phyloP scores from a whole-genome alignment of 2,113 vertebrate species.

The Terrapene triunguis region DNA sequence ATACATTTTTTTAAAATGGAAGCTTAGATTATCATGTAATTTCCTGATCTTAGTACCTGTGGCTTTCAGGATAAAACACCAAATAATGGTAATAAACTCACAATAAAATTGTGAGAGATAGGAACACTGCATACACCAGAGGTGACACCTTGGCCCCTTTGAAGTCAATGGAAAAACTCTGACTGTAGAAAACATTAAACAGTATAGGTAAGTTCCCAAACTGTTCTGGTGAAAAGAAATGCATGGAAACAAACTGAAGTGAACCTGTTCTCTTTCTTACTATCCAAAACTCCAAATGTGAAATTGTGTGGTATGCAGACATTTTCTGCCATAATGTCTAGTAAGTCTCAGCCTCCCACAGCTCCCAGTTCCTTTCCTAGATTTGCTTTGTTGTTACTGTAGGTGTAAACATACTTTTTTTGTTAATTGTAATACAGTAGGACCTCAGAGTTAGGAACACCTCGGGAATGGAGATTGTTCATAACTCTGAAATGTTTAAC shows the following conservation, averaged over 20 bases:
- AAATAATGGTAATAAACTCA: neutral
- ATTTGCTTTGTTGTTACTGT: neutral
- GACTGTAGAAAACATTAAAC: neutral
- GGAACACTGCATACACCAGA: neutral
- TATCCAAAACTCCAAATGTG: neutral
- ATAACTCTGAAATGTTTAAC: too few relatives aligned
- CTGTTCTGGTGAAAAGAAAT: neutral
- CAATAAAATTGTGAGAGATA: neutral
- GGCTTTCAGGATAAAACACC: neutral
- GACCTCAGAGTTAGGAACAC: too few relatives aligned
- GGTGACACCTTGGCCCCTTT: neutral
- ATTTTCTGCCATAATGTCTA: neutral
- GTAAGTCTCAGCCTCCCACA: neutral
- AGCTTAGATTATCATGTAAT: neutral
- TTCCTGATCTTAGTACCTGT: neutral
- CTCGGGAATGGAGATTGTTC: too few relatives aligned
- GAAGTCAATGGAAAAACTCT: neutral
- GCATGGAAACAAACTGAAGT: neutral
- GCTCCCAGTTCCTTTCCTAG: neutral
- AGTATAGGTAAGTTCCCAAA: neutral
- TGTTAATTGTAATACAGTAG: neutral
- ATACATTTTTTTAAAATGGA: neutral
- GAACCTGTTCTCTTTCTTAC: neutral
- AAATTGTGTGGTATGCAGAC: neutral
- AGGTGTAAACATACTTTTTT: neutral